These are phyloP conservation scores for Telmatochromis brichardi DNA, from an alignment of 2,113 vertebrate species.

Conservation along the genomic window DNA sequence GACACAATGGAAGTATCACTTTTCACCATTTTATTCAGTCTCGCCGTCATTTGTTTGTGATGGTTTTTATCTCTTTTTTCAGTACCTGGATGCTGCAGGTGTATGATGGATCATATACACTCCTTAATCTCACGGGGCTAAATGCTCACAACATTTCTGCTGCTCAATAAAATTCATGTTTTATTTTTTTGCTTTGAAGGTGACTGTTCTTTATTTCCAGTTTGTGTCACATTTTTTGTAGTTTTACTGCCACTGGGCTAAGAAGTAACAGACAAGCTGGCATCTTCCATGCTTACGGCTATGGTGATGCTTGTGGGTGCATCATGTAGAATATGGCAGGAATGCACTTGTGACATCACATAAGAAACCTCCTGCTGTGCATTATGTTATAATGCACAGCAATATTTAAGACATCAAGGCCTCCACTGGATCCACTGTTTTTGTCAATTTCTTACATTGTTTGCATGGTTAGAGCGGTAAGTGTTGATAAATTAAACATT, in stretches of 20 bases:
- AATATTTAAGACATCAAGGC: neutral
- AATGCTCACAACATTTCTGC: neutral
- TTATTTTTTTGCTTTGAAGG: neutral
- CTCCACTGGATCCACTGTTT: neutral
- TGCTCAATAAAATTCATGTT: neutral
- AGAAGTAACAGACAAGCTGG: neutral
- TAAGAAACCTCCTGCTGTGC: neutral
- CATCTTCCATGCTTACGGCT: neutral
- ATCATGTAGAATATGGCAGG: neutral
- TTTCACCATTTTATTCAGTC: neutral
- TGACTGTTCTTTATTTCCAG: neutral
- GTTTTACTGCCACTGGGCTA: neutral
- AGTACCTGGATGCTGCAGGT: neutral
- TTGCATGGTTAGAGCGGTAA: fast-evolving
- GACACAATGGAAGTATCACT: neutral
- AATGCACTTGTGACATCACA: neutral
- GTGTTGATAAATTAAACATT: neutral
- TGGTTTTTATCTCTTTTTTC: neutral
- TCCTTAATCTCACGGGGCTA: neutral
- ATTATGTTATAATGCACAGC: neutral
- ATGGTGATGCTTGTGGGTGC: fast-evolving
- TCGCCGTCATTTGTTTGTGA: neutral
- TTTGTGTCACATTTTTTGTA: neutral
- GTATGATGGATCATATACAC: neutral
- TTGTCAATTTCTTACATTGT: neutral